Conservation (phyloP, 2,797 vertebrate genomes). For the Chiloscyllium punctatum region DNA sequence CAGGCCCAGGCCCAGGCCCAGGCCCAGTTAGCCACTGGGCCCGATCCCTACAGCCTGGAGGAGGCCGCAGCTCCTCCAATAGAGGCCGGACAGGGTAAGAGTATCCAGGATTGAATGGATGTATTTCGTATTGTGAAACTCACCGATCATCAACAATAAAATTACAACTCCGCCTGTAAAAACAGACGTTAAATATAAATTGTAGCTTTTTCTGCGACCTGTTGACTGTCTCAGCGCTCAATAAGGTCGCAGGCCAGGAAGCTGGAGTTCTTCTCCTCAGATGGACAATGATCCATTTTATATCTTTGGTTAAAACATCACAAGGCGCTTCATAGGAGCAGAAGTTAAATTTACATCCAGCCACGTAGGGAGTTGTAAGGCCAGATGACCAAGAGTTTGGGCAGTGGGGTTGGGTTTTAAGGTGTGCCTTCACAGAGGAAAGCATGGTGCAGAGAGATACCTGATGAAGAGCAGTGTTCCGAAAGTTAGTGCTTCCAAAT, state of each 20-base stretch:
- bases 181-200: neutral
- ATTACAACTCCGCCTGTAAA: neutral
- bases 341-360: neutral
- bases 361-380: neutral
- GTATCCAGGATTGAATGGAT: neutral
- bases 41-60: neutral
- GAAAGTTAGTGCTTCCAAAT: too few relatives aligned
- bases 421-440: neutral
- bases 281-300: neutral
- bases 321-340: neutral
- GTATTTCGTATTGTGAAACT: neutral
- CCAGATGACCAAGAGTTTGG: neutral
- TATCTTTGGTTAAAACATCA: neutral
- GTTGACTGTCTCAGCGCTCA: neutral
- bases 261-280: neutral
- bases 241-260: neutral
- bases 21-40: neutral
- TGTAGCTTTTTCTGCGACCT: neutral
- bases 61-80: constrained; percentile 37
- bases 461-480: too few relatives aligned
- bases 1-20: constrained; percentile 46
- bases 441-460: neutral
- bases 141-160: neutral
- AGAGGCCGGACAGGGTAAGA: constrained; percentile 39
- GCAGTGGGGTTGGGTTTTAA: neutral